These are phyloP conservation scores for Limonius californicus DNA, from an alignment of 1,140 invertebrate genomes.

Conservation along the genomic window DNA sequence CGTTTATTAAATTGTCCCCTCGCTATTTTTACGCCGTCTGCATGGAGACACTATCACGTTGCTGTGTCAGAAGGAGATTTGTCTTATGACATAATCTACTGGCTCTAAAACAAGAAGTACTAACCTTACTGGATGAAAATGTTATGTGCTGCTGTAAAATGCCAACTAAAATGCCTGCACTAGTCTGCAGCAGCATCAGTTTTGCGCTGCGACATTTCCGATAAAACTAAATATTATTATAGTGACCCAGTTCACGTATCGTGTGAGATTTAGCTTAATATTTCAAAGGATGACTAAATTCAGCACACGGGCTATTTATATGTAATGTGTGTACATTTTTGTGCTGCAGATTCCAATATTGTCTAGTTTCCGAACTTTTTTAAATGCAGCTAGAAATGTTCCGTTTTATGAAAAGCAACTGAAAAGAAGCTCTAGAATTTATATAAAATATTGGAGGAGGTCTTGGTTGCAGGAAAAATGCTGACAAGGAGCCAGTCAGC, in stretches of 20 bases:
- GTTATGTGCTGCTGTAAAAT: not conserved
- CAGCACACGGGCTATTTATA: too few species aligned
- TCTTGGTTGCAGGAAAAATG: too few species aligned
- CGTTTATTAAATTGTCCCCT: not conserved
- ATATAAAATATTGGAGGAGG: too few species aligned
- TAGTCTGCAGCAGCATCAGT: not conserved
- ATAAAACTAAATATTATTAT: not conserved
- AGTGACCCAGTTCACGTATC: not conserved
- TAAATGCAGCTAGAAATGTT: too few species aligned
- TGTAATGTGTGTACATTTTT: too few species aligned
- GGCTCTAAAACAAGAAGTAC: not conserved
- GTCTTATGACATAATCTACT: slow-evolving; percentile 1
- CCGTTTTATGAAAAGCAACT: too few species aligned
- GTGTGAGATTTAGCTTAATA: not conserved
- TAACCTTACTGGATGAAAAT: not conserved
- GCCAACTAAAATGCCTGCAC: not conserved
- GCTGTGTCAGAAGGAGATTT: not conserved
- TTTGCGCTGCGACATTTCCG: not conserved
- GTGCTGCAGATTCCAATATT: too few species aligned
- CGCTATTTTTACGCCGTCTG: not conserved
- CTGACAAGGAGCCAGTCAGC: too few species aligned
- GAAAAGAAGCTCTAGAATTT: too few species aligned
- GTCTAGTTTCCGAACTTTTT: too few species aligned
- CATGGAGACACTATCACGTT: not conserved
- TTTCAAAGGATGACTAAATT: too few species aligned